These are phyloP conservation scores for Motacilla tschutschensis DNA, from an alignment of 2,113 vertebrate species.

Conservation along the genomic window DNA sequence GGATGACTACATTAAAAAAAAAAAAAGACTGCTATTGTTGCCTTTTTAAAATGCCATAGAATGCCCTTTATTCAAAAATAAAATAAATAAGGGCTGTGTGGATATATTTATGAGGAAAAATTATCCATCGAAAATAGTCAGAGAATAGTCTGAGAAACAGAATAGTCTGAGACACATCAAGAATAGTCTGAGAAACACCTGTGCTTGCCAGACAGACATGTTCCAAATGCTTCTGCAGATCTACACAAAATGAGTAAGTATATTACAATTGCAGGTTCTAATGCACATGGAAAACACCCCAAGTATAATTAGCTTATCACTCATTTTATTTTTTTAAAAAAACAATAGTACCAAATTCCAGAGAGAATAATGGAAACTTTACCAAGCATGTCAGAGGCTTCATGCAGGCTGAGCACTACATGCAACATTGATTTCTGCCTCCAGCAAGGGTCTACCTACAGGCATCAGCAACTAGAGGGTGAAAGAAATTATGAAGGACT, in stretches of 20 bases:
- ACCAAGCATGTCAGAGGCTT: neutral
- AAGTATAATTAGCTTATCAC: neutral
- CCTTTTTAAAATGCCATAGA: neutral
- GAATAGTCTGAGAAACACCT: neutral
- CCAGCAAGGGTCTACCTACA: neutral
- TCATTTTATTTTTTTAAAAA: neutral
- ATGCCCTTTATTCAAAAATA: neutral
- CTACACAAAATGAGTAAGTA: neutral
- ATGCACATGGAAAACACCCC: neutral
- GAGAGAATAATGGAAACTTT: neutral
- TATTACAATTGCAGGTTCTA: neutral
- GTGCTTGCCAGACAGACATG: neutral
- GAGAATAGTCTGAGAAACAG: neutral
- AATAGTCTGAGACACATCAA: neutral
- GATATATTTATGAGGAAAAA: neutral
- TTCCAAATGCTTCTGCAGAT: neutral
- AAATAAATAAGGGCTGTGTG: neutral
- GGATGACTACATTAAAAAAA: neutral
- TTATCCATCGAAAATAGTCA: neutral
- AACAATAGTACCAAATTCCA: neutral
- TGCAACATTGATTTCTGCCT: neutral
- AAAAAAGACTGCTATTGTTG: neutral
- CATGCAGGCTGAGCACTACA: neutral
- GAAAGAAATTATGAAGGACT: neutral
- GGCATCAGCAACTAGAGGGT: neutral